Conservation (phyloP, 2,888 invertebrate species). For the Phortica okadai region DNA sequence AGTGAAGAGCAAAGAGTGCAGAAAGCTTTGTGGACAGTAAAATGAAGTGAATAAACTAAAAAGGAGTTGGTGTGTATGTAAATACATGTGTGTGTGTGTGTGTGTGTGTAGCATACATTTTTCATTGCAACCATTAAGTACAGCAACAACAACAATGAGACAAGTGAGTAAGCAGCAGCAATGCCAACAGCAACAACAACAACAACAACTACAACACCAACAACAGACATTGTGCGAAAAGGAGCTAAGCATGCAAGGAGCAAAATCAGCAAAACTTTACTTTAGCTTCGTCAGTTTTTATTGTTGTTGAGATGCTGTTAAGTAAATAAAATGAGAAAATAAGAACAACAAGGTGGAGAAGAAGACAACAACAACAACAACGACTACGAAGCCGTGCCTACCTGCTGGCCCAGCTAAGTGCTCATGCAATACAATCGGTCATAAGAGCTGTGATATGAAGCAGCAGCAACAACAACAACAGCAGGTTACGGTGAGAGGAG, state of each 20-base stretch:
- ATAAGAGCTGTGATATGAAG: too few species aligned
- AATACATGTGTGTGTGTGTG: conserved; percentile 16
- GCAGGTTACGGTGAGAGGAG: not conserved
- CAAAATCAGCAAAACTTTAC: not conserved
- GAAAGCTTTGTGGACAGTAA: not conserved
- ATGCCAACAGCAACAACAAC: not conserved
- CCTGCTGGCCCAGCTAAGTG: not conserved
- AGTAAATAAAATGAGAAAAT: not conserved
- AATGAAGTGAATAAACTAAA: conserved; percentile 14
- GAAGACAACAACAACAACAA: not conserved
- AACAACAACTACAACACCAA: not conserved
- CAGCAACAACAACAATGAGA: conserved; percentile 35
- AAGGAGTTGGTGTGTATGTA: conserved; percentile 2
- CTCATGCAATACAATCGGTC: too few species aligned
- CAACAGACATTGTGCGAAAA: not conserved
- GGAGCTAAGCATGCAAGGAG: not conserved
- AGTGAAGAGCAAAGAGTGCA: not conserved
- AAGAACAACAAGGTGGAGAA: not conserved
- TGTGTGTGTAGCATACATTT: conserved; percentile 46
- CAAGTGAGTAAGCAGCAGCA: conserved; percentile 35
- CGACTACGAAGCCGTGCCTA: not conserved
- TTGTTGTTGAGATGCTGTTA: conserved; percentile 25
- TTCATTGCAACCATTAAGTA: conserved; percentile 57
- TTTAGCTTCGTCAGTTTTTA: conserved; percentile 28
- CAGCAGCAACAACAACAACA: not conserved